These are phyloP conservation scores for Nannobrachium achirus DNA, from an alignment of 2,113 vertebrate species.

Conservation along the genomic window DNA sequence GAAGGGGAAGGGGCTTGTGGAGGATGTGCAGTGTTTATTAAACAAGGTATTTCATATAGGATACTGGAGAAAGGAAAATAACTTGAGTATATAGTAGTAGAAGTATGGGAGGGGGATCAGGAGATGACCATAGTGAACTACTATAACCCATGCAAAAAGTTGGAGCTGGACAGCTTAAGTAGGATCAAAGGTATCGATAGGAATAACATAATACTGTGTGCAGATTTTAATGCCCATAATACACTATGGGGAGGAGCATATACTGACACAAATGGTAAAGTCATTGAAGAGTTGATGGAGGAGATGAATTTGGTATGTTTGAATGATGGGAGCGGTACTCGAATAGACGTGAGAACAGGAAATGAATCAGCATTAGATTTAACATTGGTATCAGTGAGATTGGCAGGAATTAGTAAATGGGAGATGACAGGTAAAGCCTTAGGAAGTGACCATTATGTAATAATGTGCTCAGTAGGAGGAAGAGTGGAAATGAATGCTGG, in stretches of 20 bases:
- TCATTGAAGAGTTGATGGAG: no score
- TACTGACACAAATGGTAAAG: no score
- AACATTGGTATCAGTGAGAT: neutral
- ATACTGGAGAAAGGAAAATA: neutral
- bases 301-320: no score
- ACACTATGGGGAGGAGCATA: conserved; percentile 1
- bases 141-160: conserved; percentile 5
- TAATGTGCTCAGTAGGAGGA: neutral
- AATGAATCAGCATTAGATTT: neutral
- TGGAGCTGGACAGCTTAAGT: neutral
- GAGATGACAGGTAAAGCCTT: neutral
- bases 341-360: neutral
- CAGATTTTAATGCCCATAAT: neutral
- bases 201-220: neutral
- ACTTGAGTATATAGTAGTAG: conserved; percentile 8
- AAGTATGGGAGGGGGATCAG: neutral
- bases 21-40: conserved; percentile 7
- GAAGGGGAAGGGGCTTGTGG: neutral
- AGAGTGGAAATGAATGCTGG: neutral
- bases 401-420: neutral
- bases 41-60: neutral
- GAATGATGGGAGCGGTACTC: neutral
- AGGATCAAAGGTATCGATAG: neutral
- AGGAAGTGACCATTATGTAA: neutral
- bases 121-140: neutral